phyloP scores from a whole-genome alignment of 2,113 vertebrate species.

The Gallinago paraguaiae region DNA sequence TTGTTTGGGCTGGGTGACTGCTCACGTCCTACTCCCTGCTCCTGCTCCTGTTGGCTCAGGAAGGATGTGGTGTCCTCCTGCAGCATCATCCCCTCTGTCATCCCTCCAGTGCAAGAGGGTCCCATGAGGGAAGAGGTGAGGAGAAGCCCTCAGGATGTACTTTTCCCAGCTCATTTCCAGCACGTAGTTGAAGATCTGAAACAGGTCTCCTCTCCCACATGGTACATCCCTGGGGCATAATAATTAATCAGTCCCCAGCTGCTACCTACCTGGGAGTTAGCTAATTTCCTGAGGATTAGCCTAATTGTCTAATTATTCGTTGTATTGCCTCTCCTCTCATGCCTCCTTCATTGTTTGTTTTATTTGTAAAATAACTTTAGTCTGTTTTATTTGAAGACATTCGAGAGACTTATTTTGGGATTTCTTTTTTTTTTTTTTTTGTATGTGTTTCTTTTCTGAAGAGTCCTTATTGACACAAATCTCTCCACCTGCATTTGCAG shows the following conservation, averaged over 20 bases:
- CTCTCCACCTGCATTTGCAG: not conserved
- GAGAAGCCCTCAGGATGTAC: not conserved
- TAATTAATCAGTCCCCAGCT: not conserved
- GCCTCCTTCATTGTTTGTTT: not conserved
- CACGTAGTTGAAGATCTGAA: not conserved
- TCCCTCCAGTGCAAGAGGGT: rapidly evolving
- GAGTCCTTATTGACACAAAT: not conserved
- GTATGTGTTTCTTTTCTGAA: not conserved
- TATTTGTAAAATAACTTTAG: not conserved
- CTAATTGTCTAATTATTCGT: not conserved
- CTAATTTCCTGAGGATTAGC: constrained; percentile 8
- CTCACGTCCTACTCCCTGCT: not conserved
- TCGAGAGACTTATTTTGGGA: not conserved
- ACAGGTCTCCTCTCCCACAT: not conserved
- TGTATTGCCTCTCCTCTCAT: not conserved
- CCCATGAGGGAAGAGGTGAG: not conserved
- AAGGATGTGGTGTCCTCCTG: not conserved
- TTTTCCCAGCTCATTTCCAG: not conserved
- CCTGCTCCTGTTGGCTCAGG: not conserved
- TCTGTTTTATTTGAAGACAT: not conserved
- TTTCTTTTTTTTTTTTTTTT: not conserved
- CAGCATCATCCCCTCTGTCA: not conserved
- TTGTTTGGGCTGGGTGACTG: not conserved
- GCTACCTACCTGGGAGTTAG: constrained; percentile 23
- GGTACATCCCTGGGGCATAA: not conserved